Conservation (phyloP, 2,113 vertebrate genomes). For the Anser cygnoides region DNA sequence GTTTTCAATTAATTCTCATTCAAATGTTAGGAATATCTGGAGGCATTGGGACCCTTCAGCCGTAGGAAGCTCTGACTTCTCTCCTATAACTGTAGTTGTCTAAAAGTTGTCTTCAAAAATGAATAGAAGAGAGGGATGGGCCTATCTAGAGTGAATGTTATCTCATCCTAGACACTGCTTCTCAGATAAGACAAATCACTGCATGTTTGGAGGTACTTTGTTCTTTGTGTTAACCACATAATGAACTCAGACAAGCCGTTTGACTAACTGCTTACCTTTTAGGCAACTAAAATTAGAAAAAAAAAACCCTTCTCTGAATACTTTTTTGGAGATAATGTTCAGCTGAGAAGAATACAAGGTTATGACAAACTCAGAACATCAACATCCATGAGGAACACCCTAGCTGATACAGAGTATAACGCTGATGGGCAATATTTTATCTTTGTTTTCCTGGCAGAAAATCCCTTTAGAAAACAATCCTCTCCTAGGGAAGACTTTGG, state of each 20-base stretch:
- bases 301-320: background rate
- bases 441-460: background rate
- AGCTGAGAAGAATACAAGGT: background rate
- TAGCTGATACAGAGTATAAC: background rate
- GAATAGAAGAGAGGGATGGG: background rate
- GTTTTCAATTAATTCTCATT: background rate
- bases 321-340: background rate
- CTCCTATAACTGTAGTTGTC: background rate
- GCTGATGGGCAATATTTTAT: background rate
- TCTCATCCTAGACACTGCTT: background rate
- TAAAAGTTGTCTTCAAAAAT: background rate
- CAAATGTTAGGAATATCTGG: background rate
- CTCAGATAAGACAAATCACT: background rate
- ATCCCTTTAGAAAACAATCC: background rate
- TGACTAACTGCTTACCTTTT: background rate
- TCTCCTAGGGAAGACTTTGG: background rate
- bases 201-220: background rate
- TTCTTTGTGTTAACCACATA: background rate
- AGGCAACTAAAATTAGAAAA: background rate
- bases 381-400: background rate
- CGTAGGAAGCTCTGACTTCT: background rate
- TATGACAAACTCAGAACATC: background rate
- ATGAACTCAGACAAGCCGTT: background rate
- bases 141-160: background rate
- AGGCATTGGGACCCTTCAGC: background rate